Conservation (phyloP, 2,888 invertebrate species). For the Sipha maydis region DNA sequence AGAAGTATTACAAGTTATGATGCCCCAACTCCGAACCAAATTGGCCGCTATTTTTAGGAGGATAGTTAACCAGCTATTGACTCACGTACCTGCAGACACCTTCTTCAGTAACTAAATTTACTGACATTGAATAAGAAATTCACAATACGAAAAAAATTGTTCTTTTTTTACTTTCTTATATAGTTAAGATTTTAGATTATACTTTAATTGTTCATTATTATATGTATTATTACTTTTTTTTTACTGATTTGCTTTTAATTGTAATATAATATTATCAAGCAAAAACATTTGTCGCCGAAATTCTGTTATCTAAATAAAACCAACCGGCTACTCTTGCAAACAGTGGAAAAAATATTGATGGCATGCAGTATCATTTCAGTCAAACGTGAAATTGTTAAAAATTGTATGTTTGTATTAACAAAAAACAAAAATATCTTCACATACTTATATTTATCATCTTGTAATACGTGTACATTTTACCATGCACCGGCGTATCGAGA, state of each 20-base stretch:
- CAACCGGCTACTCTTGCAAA: too few relatives aligned
- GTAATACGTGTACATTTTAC: too few relatives aligned
- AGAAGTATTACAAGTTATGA: constrained; percentile 77
- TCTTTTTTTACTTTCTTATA: not conserved
- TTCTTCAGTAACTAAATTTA: constrained; percentile 69
- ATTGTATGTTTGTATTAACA: too few relatives aligned
- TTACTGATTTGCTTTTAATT: constrained; percentile 42
- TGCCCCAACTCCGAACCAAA: constrained; percentile 75
- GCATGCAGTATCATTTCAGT: too few relatives aligned
- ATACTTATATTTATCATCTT: too few relatives aligned
- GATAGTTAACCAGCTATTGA: constrained; percentile 75
- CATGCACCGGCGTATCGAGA: too few relatives aligned
- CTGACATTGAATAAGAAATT: not conserved
- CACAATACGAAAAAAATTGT: not conserved
- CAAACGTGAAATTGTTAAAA: too few relatives aligned
- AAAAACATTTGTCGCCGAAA: too few relatives aligned
- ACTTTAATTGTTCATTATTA: constrained; percentile 42
- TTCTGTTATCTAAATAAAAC: too few relatives aligned
- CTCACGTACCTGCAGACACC: constrained; percentile 73
- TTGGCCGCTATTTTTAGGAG: constrained; percentile 74
- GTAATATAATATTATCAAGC: constrained; percentile 30
- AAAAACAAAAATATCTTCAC: too few relatives aligned
- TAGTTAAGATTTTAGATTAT: constrained; percentile 33
- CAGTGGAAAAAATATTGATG: too few relatives aligned
- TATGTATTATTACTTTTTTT: constrained; percentile 47